These are phyloP conservation scores for Hylaea fasciaria DNA, from an alignment of 2,888 invertebrate genomes.

Conservation along the genomic window DNA sequence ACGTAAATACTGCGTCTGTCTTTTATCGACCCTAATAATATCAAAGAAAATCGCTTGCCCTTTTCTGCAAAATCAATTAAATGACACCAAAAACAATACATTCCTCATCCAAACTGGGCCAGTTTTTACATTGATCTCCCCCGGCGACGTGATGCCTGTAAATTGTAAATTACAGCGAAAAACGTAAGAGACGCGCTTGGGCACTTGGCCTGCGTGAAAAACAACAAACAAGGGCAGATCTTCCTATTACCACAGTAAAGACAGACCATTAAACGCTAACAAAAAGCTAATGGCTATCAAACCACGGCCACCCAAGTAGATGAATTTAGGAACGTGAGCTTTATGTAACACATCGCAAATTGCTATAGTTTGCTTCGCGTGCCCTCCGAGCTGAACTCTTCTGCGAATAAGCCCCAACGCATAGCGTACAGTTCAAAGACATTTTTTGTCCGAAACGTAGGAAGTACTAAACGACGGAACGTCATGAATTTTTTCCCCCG, in stretches of 20 bases:
- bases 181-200: conserved; percentile 42
- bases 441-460: conserved; percentile 74
- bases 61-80: conserved; percentile 9
- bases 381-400: conserved; percentile 66
- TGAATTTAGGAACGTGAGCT: conserved; percentile 71
- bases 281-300: conserved; percentile 75
- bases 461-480: conserved; percentile 71
- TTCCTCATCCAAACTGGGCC: conserved; percentile 9
- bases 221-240: conserved; percentile 64
- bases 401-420: conserved; percentile 70
- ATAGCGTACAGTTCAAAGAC: conserved; percentile 74
- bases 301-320: conserved; percentile 78
- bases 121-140: conserved; percentile 29
- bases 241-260: conserved; percentile 64
- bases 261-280: conserved; percentile 72
- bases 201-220: conserved; percentile 50
- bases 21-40: too few species aligned
- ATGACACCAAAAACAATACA: conserved; percentile 12
- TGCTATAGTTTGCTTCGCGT: conserved; percentile 68
- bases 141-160: conserved; percentile 37
- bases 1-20: too few species aligned
- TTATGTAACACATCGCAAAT: conserved; percentile 78
- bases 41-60: background rate
- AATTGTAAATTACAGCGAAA: conserved; percentile 39
- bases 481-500: conserved; percentile 78